These are phyloP conservation scores for Leptogaster cylindrica DNA, from an alignment of 2,888 invertebrate species.

Conservation along the genomic window DNA sequence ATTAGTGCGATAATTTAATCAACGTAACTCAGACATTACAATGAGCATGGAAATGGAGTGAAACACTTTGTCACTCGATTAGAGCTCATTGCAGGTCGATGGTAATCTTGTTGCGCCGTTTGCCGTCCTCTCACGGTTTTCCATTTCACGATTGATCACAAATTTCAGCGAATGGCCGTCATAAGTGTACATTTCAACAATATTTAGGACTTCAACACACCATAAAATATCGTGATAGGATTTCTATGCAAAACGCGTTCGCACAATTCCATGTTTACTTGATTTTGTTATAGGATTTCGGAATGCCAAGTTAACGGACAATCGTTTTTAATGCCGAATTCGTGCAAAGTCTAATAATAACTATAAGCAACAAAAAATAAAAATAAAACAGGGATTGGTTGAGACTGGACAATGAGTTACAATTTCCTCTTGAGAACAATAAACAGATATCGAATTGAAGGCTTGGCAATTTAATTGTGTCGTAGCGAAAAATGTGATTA, in stretches of 20 bases:
- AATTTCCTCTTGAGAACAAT: no score
- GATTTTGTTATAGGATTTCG: conserved; percentile 17
- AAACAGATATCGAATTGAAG: no score
- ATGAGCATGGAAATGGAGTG: conserved; percentile 26
- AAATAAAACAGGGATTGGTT: conserved; percentile 3
- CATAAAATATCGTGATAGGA: conserved; percentile 38
- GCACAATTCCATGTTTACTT: conserved; percentile 20
- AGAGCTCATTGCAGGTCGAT: conserved; percentile 10
- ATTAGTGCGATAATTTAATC: no score
- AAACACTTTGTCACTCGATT: conserved; percentile 31
- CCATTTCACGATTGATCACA: conserved; percentile 2
- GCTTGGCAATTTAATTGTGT: no score
- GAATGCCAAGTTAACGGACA: conserved; percentile 17
- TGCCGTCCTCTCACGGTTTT: conserved; percentile 5
- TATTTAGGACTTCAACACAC: neutral
- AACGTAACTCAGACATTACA: no score
- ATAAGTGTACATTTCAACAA: conserved; percentile 12
- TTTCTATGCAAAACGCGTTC: conserved; percentile 40
- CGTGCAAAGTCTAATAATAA: conserved; percentile 14
- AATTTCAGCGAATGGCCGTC: conserved; percentile 2
- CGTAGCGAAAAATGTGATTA: no score
- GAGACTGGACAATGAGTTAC: conserved; percentile 15
- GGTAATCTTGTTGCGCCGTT: neutral
- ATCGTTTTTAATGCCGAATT: conserved; percentile 26
- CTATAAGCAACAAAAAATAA: no score